Percentiles rank a stretch among this genome's conserved stretches.
Evolutionary conservation across 2,888 invertebrate genomes (phyloP).

Genomic region (Dendrolimus pini): DNA sequence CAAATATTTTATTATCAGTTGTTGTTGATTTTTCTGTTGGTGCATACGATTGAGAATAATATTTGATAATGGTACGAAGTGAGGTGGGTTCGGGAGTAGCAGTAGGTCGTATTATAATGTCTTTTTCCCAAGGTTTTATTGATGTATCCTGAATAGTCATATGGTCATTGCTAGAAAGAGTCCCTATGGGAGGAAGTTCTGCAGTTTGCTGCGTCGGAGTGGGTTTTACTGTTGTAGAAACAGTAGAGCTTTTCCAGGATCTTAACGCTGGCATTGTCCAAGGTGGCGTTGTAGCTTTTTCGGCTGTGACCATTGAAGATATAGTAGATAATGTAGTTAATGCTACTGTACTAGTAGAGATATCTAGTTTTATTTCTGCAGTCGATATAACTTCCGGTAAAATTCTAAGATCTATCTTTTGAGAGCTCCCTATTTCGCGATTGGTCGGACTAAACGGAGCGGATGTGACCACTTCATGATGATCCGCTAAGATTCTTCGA

Average conservation of each 20-base stretch:
- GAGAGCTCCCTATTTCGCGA: constrained; percentile 46
- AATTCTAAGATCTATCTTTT: constrained; percentile 59
- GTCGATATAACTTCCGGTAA: constrained; percentile 40
- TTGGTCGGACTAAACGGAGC: constrained; percentile 41
- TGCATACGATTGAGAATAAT: constrained; percentile 41
- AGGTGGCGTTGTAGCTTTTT: constrained; percentile 53
- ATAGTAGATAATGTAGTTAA: constrained; percentile 6
- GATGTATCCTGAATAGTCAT: constrained; percentile 48
- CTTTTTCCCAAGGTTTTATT: constrained; percentile 59
- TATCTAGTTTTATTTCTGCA: constrained; percentile 36
- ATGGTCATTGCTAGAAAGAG: constrained; percentile 46
- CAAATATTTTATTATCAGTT: constrained; percentile 42
- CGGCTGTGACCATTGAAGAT: constrained; percentile 30
- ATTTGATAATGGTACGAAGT: constrained; percentile 44
- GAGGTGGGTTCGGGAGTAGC: constrained; percentile 52
- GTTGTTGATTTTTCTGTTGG: constrained; percentile 44
- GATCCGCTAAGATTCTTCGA: constrained; percentile 35
- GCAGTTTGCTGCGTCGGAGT: constrained; percentile 46
- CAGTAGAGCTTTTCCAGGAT: constrained; percentile 53
- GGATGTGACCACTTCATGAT: constrained; percentile 32
- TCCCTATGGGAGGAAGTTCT: constrained; percentile 40
- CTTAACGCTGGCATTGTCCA: constrained; percentile 74
- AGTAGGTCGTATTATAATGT: constrained; percentile 55
- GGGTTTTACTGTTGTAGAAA: constrained; percentile 45
- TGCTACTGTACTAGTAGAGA: constrained; percentile 26